Evolutionary conservation across 1,140 invertebrate species (phyloP).

Genomic region (Branchinecta lindahli): DNA sequence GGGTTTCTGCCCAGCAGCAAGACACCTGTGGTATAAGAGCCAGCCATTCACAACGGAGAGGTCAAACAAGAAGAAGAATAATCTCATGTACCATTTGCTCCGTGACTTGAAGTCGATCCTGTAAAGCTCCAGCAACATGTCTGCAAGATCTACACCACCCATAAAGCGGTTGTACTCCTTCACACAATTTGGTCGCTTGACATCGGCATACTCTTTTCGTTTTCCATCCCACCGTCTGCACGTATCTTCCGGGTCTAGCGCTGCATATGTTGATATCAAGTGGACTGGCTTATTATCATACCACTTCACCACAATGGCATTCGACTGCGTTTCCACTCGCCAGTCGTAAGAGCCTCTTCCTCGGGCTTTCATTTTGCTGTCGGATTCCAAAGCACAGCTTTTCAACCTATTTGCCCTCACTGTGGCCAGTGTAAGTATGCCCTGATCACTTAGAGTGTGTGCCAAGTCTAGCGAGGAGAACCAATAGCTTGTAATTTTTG

Average conservation of each 20-base stretch:
- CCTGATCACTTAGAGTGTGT: conserved; percentile 4
- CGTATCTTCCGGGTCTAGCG: background rate
- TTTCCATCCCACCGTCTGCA: background rate
- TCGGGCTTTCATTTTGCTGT: background rate
- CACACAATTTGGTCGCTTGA: background rate
- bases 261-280: conserved; percentile 5
- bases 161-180: conserved; percentile 1
- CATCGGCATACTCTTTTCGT: background rate
- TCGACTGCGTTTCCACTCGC: conserved; percentile 3
- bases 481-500: conserved; percentile 4
- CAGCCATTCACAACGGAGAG: background rate
- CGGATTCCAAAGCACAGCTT: conserved; percentile 3
- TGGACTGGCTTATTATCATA: conserved; percentile 9
- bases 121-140: background rate
- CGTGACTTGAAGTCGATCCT: conserved; percentile 4
- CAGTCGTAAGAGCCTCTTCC: conserved; percentile 4
- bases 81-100: background rate
- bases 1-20: conserved; percentile 1
- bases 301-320: conserved; percentile 4
- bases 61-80: conserved; percentile 1
- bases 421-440: conserved; percentile 8
- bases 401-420: background rate
- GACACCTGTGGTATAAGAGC: conserved; percentile 3
- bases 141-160: background rate
- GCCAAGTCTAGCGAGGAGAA: conserved; percentile 4